phyloP scores from a whole-genome alignment of 2,888 invertebrate species.

The Pycnomerus fuliginosus region DNA sequence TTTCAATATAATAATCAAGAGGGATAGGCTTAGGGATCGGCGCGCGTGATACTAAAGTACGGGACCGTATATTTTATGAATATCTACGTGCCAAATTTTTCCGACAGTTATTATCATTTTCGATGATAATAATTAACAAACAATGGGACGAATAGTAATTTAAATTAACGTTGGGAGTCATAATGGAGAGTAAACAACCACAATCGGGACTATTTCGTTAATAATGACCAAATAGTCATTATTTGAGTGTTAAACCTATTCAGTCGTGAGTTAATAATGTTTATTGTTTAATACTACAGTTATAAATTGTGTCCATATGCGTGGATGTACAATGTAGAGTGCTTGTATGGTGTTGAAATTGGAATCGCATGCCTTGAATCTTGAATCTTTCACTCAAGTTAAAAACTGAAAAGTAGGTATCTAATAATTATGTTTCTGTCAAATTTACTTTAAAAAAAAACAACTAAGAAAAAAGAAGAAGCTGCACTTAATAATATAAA shows the following conservation, averaged over 20 bases:
- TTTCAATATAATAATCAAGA: no score
- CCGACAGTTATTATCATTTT: conserved; percentile 14
- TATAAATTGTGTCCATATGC: background rate
- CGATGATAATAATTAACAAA: conserved; percentile 23
- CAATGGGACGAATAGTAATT: conserved; percentile 22
- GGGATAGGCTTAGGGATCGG: no score
- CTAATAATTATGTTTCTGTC: background rate
- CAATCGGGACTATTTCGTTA: conserved; percentile 17
- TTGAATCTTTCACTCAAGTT: background rate
- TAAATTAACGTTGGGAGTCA: conserved; percentile 22
- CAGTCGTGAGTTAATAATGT: background rate
- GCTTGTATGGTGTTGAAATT: background rate
- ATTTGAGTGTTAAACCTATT: conserved; percentile 2
- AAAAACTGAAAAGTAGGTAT: background rate
- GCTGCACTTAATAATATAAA: no score
- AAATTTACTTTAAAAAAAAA: conserved; percentile 5
- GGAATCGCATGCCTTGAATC: background rate
- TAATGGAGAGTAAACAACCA: conserved; percentile 26
- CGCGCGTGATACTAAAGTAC: no score
- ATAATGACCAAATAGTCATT: background rate
- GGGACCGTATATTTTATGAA: no score
- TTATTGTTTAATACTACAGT: conserved; percentile 6
- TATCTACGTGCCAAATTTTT: no score
- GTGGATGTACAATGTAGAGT: background rate
- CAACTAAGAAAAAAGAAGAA: background rate